Percentiles rank a stretch among this genome's conserved stretches.
phyloP scores from a whole-genome alignment of 2,888 invertebrate species.

The Aspidiotus destructor region DNA sequence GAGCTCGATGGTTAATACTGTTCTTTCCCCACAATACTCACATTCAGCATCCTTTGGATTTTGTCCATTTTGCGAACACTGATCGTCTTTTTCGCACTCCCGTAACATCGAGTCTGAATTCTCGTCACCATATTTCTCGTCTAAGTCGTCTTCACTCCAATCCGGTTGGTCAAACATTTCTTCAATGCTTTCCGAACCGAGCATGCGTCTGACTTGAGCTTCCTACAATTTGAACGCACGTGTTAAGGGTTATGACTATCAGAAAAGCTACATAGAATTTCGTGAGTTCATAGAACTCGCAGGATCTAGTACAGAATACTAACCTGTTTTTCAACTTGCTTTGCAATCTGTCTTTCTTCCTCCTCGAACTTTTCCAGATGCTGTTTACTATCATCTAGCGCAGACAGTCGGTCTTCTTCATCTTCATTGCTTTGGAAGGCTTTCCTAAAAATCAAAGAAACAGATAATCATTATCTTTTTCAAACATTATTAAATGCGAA shows the following conservation, averaged over 20 bases:
- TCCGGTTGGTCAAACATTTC: conserved; percentile 51
- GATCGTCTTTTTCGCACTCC: conserved; percentile 13
- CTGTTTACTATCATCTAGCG: conserved; percentile 41
- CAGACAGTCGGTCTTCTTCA: not conserved
- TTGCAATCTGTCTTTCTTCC: conserved; percentile 47
- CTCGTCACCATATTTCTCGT: conserved; percentile 48
- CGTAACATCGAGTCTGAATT: conserved; percentile 11
- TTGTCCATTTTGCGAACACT: conserved; percentile 38
- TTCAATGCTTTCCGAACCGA: conserved; percentile 46
- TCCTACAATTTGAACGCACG: conserved; percentile 40
- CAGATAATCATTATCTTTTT: not conserved
- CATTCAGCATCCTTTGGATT: conserved; percentile 54
- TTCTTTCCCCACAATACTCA: not conserved
- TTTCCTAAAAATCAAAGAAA: conserved; percentile 27
- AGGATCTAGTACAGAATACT: not conserved
- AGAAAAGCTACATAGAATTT: too few relatives aligned
- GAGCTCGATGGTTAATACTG: too few relatives aligned
- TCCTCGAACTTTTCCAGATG: conserved; percentile 48
- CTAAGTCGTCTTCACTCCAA: conserved; percentile 53
- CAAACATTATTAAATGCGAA: not conserved
- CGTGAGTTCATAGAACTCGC: too few relatives aligned
- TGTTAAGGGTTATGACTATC: too few relatives aligned
- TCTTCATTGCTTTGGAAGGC: conserved; percentile 13
- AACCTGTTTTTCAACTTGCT: conserved; percentile 45
- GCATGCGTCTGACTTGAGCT: conserved; percentile 45